Evolutionary conservation across 2,797 vertebrate genomes (phyloP), one percentile per base, ranked within the genome.

Genomic region (Microchirus variegatus): DNA sequence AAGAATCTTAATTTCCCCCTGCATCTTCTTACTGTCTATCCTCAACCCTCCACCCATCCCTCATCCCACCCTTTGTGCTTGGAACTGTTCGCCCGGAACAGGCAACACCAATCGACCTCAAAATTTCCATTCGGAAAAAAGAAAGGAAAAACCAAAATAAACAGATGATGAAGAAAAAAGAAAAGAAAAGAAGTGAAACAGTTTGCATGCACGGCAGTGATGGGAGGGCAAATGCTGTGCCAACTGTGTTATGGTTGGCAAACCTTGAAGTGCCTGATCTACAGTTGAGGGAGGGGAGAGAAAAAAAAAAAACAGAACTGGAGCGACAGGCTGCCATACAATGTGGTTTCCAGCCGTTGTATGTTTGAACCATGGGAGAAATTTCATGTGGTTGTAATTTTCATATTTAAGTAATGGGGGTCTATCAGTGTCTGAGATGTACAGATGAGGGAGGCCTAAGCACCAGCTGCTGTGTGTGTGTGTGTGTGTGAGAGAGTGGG

Each of bases 361-460:
- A 72, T 75, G 84, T 88, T 90, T 90, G 86, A 89, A 90, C 83
- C 84, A 80, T 78, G 74, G 78, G 85, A 87, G 81, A 88, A 87
- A 80, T 86, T 85, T 91, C 92, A 93, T 84, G 89, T 92, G 91
- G 87, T 91, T 91, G 86, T 84, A 87, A 92, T 93, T 93, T 93
- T 92, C 86, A 78, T 90, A 91, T 92, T 91, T 91, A 89, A 84
- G 78, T 87, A 92, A 91, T 91, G 80, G 82, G 64, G 74, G 56
- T 86, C 75, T 89, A 88, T 89, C 83, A 81, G 82, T 78, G 79
- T 76, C 73, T 82, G 71, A 85, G 77, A 83, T 84, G 84, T 80
- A 83, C 78, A 77, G 81, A 79, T 87, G 51, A 72, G 52, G 12
- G 40, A 63, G 67, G 76, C 49, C 57, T 80, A 63, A 59, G 75